Base-by-base conservation (phyloP, 2,888 invertebrate genomes). In the Chaitophorus viminalis region DNA sequence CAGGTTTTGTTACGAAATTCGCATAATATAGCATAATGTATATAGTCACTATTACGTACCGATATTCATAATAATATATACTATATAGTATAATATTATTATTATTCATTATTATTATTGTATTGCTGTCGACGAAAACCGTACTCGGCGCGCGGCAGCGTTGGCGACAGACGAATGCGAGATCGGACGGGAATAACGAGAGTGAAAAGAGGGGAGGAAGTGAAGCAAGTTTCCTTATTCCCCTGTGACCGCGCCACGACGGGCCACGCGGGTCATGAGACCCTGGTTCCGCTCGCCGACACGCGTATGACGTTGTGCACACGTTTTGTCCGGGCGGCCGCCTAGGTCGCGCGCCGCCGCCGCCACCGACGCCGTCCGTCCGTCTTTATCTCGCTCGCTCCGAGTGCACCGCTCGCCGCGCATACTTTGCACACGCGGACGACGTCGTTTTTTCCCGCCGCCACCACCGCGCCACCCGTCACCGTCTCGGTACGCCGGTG, bases 231-330 rank as follows among this genome's bases (percentile, higher is more conserved):
- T 70, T 36, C n/a, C n/a, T n/a, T n/a, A n/a, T 33, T 82, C 70
- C 46, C 82, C 31, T 70, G 46, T 21, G 75, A 17, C 31, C 17
- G 52, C 65, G 76, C 4, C 29, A 25, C 36, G 0, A n/a, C 70
- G 29, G 52, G 39, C 9, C 29, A 25, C 21, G 0, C 33, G 54
- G 33, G 9, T 33, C 76, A 77, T 79, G 79, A 31, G 86, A 60
- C 86, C 86, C 86, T 86, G 86, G 86, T 86, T 36, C 21, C 68
- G 70, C 17, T n/a, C 86, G 74, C 86, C 33, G 86, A 31, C 86
- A 54, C 70, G 68, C 79, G 79, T 79, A 79, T 79, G 79, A 79
- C 79, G 79, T 79, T 79, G 79, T 72, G 79, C 72, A 79, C 86
- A 79, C 77, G 60, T 3, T 46, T 39, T 60, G 33, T 25, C 87